Percentiles rank a stretch among this genome's conserved stretches.
Evolutionary conservation across 2,888 invertebrate genomes (phyloP).

Genomic region (Thelaira solivaga): DNA sequence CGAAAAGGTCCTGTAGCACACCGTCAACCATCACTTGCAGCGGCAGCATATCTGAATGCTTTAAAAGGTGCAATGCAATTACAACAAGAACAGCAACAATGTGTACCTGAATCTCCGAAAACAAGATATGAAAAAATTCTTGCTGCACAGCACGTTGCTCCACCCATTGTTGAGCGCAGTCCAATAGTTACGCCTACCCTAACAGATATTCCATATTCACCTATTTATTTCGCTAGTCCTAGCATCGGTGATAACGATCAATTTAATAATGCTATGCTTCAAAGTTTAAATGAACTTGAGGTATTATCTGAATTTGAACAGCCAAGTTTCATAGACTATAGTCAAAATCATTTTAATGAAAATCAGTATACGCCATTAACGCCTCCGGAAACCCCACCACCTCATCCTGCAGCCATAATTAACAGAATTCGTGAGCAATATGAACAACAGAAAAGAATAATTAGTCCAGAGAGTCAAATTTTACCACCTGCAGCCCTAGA

Average conservation of each 20-base stretch:
- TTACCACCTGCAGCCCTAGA: background rate
- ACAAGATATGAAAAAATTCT: conserved; percentile 27
- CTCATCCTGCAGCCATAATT: conserved; percentile 14
- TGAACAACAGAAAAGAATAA: background rate
- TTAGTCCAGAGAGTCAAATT: background rate
- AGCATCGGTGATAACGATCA: background rate
- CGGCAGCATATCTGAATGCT: conserved; percentile 34
- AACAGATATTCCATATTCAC: conserved; percentile 28
- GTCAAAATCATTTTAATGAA: background rate
- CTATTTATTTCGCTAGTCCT: conserved; percentile 37
- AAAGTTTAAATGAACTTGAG: conserved; percentile 7
- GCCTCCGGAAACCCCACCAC: conserved; percentile 26
- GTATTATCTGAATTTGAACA: conserved; percentile 18
- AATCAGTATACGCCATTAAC: background rate
- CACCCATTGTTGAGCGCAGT: background rate
- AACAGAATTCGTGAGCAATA: conserved; percentile 30
- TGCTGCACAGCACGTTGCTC: background rate
- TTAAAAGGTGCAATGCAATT: conserved; percentile 27
- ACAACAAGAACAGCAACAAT: background rate
- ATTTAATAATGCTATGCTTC: conserved; percentile 1
- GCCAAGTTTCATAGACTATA: conserved; percentile 27
- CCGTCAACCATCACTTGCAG: conserved; percentile 20
- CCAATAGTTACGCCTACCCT: background rate
- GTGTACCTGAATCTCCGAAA: conserved; percentile 14
- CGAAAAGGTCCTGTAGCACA: conserved; percentile 6